A percentile compares a stretch with the other conserved stretches of the same genome.
phyloP scores from a whole-genome alignment of 2,113 vertebrate genomes.

The Odocoileus hemionus region DNA sequence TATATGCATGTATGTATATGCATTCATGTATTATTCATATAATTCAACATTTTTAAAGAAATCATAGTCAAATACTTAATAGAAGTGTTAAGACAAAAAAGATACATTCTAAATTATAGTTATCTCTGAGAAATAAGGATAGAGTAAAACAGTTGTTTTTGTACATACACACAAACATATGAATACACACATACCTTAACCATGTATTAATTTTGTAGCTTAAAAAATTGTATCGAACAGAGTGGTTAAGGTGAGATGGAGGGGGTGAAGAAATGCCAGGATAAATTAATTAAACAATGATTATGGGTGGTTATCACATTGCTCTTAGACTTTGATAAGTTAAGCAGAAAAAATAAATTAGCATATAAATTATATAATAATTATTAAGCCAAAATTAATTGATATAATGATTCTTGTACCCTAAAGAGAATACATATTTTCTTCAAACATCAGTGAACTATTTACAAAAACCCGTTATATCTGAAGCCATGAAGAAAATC shows the following conservation, averaged over 20 bases:
- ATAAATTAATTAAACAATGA: slow-evolving; percentile 14
- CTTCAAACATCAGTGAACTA: neutral
- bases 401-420: neutral
- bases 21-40: neutral
- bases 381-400: slow-evolving; percentile 26
- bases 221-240: neutral
- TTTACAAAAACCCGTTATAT: slow-evolving; percentile 10
- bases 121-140: neutral
- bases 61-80: neutral
- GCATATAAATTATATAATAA: neutral
- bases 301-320: neutral
- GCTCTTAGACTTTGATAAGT: neutral
- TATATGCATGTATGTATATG: neutral
- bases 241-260: neutral
- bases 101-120: neutral
- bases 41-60: neutral
- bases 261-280: neutral
- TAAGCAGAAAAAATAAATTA: slow-evolving; percentile 23
- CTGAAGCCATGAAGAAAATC: slow-evolving; percentile 20
- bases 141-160: neutral
- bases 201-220: neutral
- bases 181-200: neutral
- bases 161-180: neutral
- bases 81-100: neutral
- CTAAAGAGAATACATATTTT: neutral